Evolutionary conservation across 2,113 vertebrate species (phyloP).

Genomic region (Drymodes brunneopygia): DNA sequence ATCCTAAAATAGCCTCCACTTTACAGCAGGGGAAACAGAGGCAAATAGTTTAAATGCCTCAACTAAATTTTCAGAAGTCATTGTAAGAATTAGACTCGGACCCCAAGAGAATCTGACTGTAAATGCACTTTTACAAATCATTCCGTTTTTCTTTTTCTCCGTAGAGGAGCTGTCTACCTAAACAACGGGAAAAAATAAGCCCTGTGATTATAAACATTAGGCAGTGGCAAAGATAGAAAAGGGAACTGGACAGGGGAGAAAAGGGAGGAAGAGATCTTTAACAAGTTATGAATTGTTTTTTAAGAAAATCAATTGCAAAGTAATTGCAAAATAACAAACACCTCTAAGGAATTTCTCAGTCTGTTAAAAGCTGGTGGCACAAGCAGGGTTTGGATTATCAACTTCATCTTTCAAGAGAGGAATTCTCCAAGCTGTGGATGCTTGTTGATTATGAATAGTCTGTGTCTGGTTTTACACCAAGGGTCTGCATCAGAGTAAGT

Average conservation of each 20-base stretch:
- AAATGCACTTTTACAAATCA: neutral
- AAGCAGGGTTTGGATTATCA: neutral
- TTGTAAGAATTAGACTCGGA: neutral
- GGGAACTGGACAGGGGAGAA: neutral
- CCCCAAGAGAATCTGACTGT: neutral
- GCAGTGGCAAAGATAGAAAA: neutral
- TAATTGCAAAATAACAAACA: conserved; percentile 54
- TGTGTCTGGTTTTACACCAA: neutral
- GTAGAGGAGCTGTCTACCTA: neutral
- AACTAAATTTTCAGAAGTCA: neutral
- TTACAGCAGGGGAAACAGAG: neutral
- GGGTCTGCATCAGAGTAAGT: neutral
- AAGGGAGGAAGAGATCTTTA: conserved; percentile 16
- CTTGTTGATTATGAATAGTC: neutral
- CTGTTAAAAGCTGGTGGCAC: neutral
- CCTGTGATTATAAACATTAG: neutral
- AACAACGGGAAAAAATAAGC: neutral
- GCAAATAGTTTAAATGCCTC: neutral
- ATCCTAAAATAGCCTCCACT: neutral
- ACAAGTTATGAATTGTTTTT: conserved; percentile 30
- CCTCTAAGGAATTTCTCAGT: neutral
- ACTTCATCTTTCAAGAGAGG: neutral
- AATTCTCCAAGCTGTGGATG: neutral
- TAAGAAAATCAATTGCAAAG: conserved; percentile 32
- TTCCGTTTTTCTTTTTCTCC: neutral